Conservation (phyloP, 1,140 invertebrate species). For the Lethrus apterus region DNA sequence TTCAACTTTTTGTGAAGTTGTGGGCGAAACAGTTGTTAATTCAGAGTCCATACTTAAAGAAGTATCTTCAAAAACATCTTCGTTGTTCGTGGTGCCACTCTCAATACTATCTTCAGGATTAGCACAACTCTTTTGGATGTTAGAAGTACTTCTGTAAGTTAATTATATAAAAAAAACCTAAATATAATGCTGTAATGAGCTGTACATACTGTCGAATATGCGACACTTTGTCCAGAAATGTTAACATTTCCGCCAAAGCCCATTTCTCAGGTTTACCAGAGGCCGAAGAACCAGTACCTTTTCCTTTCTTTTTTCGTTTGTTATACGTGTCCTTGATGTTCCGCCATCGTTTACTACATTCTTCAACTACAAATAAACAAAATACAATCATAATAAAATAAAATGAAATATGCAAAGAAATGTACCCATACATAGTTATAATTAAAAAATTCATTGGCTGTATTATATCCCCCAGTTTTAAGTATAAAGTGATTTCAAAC, state of each 20-base stretch:
- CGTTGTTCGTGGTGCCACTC: neutral
- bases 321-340: slow-evolving; percentile 3
- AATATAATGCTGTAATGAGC: neutral
- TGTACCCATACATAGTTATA: too few relatives aligned
- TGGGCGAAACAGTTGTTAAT: too few relatives aligned
- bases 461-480: too few relatives aligned
- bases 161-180: too few relatives aligned
- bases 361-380: neutral
- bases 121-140: neutral
- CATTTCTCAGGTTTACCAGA: neutral
- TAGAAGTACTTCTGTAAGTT: neutral
- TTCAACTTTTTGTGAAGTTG: too few relatives aligned
- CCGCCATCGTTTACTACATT: neutral
- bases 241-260: neutral
- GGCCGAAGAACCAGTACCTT: neutral
- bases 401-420: too few relatives aligned
- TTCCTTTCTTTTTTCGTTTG: neutral
- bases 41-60: neutral
- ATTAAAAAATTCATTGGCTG: too few relatives aligned
- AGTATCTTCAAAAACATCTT: neutral
- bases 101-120: neutral
- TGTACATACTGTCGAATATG: neutral
- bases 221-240: neutral
- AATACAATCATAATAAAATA: too few relatives aligned
- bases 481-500: too few relatives aligned